Percentiles rank a stretch among this genome's conserved stretches.
Conservation (phyloP, 2,888 invertebrate species). For the Thumatha senex region DNA sequence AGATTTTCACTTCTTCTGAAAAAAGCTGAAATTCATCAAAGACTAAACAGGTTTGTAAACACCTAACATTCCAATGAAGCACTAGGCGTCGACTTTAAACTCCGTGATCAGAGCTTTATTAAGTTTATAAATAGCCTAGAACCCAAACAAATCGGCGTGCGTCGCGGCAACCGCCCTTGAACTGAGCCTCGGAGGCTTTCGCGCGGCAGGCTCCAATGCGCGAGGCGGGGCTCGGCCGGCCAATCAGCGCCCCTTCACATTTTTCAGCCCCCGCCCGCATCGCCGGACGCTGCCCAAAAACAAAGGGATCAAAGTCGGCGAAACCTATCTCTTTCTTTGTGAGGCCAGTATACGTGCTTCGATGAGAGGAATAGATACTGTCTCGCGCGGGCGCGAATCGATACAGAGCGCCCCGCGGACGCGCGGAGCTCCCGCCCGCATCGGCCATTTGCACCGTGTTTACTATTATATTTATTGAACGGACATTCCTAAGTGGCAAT, state of each 20-base stretch:
- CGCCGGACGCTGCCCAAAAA: constrained; percentile 84
- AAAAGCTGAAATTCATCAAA: constrained; percentile 6
- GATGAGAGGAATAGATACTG: constrained; percentile 82
- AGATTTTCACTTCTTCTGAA: too few species aligned
- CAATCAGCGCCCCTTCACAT: constrained; percentile 81
- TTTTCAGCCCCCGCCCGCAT: constrained; percentile 82
- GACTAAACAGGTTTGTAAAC: neutral
- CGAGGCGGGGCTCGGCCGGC: constrained; percentile 72
- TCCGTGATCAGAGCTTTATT: constrained; percentile 28
- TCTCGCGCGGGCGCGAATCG: constrained; percentile 83
- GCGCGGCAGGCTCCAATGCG: constrained; percentile 58
- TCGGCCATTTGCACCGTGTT: constrained; percentile 83
- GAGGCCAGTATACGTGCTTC: constrained; percentile 79
- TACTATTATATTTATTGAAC: constrained; percentile 84
- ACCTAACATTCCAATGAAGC: neutral
- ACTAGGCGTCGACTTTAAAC: constrained; percentile 2
- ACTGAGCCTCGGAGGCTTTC: constrained; percentile 63
- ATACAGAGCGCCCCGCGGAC: constrained; percentile 56
- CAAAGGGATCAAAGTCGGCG: constrained; percentile 84
- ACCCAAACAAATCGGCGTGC: constrained; percentile 72
- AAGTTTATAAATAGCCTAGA: constrained; percentile 48
- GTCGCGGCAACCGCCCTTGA: constrained; percentile 78
- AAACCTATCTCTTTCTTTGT: constrained; percentile 84
- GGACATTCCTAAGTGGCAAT: constrained; percentile 73
- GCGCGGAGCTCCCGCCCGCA: constrained; percentile 58